Evolutionary conservation across 2,888 invertebrate genomes (phyloP).

Genomic region (Odontocolon sp.): DNA sequence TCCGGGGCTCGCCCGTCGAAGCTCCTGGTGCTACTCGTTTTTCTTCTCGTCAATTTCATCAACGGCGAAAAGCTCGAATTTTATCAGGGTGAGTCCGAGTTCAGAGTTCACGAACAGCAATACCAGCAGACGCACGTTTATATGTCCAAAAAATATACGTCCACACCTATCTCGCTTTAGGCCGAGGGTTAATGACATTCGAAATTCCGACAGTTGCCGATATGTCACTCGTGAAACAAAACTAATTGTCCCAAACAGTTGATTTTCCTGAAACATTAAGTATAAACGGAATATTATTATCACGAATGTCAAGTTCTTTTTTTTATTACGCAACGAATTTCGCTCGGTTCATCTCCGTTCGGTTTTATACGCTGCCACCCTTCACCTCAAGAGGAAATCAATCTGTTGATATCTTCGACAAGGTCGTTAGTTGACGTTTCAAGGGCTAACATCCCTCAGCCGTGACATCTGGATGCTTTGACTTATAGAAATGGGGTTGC

Average conservation of each 20-base stretch:
- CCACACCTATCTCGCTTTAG: not conserved
- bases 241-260: no score
- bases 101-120: not conserved
- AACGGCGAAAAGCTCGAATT: slow-evolving; percentile 72
- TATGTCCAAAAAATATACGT: not conserved
- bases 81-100: slow-evolving; percentile 73
- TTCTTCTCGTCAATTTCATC: slow-evolving; percentile 67
- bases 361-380: not conserved
- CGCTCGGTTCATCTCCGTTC: not conserved
- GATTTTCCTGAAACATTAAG: no score
- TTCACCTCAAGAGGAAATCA: not conserved
- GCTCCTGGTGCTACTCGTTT: slow-evolving; percentile 63
- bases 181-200: slow-evolving; percentile 24
- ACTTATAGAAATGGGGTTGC: not conserved
- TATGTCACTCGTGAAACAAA: not conserved
- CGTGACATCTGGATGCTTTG: not conserved
- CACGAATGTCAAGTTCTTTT: not conserved
- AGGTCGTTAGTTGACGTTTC: slow-evolving; percentile 34
- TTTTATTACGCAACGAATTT: not conserved
- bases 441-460: slow-evolving; percentile 17
- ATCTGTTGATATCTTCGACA: not conserved
- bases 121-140: no score
- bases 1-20: slow-evolving; percentile 67
- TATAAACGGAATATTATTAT: not conserved
- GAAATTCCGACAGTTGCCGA: not conserved